phyloP scores from a whole-genome alignment of 2,113 vertebrate species.

The Brachypodius melanocephalos region DNA sequence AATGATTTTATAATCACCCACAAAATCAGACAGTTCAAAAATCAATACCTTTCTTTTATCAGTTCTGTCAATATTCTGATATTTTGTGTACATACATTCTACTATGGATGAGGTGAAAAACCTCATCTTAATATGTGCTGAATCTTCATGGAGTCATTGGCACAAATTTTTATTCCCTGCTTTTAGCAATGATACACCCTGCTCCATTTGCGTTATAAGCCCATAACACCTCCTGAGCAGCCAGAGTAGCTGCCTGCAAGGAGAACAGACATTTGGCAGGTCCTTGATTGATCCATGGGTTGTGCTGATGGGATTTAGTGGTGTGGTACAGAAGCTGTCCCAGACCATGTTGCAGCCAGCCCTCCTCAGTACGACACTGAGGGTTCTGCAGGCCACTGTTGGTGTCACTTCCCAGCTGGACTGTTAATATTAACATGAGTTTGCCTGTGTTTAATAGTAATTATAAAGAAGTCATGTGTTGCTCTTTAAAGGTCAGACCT shows the following conservation, averaged over 20 bases:
- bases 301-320: neutral
- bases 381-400: neutral
- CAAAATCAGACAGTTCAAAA: neutral
- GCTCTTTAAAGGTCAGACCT: neutral
- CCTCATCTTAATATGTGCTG: neutral
- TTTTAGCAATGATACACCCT: neutral
- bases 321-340: neutral
- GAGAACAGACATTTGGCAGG: neutral
- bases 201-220: neutral
- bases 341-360: accelerated
- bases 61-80: neutral
- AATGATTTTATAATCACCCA: neutral
- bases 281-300: neutral
- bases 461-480: neutral
- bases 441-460: neutral
- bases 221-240: neutral
- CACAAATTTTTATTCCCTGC: neutral
- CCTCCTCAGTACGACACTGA: neutral
- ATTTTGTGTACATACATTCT: neutral
- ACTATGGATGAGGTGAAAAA: neutral
- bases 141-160: neutral
- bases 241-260: neutral
- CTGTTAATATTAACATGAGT: neutral
- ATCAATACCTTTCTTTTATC: neutral
- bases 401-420: neutral